Conservation (phyloP, 2,888 invertebrate genomes). For the Volucella zonaria region DNA sequence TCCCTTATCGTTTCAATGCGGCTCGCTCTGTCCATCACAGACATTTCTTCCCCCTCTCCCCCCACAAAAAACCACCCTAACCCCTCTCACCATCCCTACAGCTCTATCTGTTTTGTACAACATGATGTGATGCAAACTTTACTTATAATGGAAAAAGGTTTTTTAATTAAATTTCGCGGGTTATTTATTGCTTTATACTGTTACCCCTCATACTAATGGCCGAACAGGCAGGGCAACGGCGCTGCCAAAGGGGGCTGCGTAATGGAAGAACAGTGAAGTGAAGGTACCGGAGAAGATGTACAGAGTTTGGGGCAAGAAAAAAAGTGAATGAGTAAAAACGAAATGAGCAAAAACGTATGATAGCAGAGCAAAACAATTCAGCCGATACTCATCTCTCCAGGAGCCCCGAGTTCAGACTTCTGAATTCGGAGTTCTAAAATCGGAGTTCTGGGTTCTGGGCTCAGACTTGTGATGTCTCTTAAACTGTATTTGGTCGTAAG, state of each 20-base stretch:
- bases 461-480: constrained; percentile 29
- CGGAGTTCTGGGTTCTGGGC: no score
- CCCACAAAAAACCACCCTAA: not conserved
- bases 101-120: constrained; percentile 64
- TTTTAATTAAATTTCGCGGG: constrained; percentile 77
- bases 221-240: not conserved
- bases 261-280: constrained; percentile 65
- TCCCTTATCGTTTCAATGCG: constrained; percentile 64
- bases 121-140: constrained; percentile 73
- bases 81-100: constrained; percentile 22
- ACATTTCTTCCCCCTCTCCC: not conserved
- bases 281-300: constrained; percentile 49
- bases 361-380: constrained; percentile 62
- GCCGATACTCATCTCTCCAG: constrained; percentile 50
- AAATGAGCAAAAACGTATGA: constrained; percentile 38
- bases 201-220: constrained; percentile 53
- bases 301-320: constrained; percentile 20
- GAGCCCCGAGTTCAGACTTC: not conserved
- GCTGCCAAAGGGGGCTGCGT: constrained; percentile 64
- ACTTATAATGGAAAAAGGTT: constrained; percentile 75
- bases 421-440: no score
- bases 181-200: constrained; percentile 76
- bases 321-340: constrained; percentile 23
- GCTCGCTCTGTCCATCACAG: constrained; percentile 66
- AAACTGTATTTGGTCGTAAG: constrained; percentile 60